A percentile compares a stretch with the other conserved stretches of the same genome.
phyloP scores from a whole-genome alignment of 2,797 vertebrate genomes.

The Girardinus metallicus region DNA sequence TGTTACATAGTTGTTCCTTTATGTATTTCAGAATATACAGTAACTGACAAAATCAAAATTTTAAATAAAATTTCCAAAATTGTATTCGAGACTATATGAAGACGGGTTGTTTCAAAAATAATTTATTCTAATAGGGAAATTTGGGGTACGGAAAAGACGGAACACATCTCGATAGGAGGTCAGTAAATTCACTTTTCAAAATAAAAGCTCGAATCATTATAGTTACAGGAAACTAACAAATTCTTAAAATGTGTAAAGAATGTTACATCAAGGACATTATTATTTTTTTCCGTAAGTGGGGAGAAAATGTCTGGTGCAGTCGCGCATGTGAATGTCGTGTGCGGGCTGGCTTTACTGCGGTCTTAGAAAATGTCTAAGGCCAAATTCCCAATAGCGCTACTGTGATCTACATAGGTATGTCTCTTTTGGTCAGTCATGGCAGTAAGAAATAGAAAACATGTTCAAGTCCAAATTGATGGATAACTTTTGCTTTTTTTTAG shows the following conservation, averaged over 20 bases:
- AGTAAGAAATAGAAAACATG: background rate
- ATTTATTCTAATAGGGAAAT: background rate
- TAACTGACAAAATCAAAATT: background rate
- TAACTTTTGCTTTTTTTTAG: background rate
- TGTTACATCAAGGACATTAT: background rate
- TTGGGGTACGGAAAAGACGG: conserved; percentile 32
- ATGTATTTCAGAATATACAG: background rate
- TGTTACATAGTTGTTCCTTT: background rate
- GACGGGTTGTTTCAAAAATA: background rate
- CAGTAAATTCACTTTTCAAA: background rate
- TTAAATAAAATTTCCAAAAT: background rate
- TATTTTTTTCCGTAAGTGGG: too few species aligned
- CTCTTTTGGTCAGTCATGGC: background rate
- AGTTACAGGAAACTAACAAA: background rate
- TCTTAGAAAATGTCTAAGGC: too few species aligned
- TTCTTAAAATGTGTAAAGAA: background rate
- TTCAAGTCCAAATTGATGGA: background rate
- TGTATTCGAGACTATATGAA: background rate
- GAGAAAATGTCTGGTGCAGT: too few species aligned
- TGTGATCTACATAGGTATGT: background rate
- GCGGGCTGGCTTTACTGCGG: too few species aligned
- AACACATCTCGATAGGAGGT: background rate
- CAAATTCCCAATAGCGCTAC: background rate
- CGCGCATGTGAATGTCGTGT: too few species aligned
- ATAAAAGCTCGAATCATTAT: background rate